phyloP scores from a whole-genome alignment of 2,888 invertebrate genomes.

The Drosophila colorata region DNA sequence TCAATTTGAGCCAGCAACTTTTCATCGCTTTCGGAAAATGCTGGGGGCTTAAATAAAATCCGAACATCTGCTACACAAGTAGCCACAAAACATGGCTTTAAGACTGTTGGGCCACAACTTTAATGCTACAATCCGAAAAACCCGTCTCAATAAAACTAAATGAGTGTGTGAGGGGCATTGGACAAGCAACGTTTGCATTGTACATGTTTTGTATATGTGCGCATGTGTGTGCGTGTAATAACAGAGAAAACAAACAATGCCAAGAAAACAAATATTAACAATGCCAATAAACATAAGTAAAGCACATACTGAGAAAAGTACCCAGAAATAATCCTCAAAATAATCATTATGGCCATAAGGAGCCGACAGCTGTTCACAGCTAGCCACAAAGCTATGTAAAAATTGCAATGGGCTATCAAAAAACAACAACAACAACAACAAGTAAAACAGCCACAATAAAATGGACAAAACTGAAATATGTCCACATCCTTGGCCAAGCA shows the following conservation, averaged over 20 bases:
- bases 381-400: conserved; percentile 62
- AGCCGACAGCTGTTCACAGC: conserved; percentile 41
- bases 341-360: conserved; percentile 74
- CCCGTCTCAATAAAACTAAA: conserved; percentile 54
- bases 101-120: conserved; percentile 30
- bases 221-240: conserved; percentile 41
- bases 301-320: conserved; percentile 44
- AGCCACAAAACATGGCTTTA: conserved; percentile 34
- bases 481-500: conserved; percentile 42
- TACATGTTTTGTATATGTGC: conserved; percentile 18
- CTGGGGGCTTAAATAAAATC: conserved; percentile 12
- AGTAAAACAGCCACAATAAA: conserved; percentile 28
- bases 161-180: conserved; percentile 32
- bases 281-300: conserved; percentile 73
- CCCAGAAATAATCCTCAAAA: conserved; percentile 71
- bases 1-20: conserved; percentile 22
- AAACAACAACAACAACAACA: conserved; percentile 49
- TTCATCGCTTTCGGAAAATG: conserved; percentile 29
- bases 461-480: conserved; percentile 55
- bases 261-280: conserved; percentile 73
- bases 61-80: conserved; percentile 23
- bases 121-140: conserved; percentile 20
- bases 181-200: conserved; percentile 13
- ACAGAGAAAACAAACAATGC: conserved; percentile 63
- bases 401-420: conserved; percentile 72